phyloP scores from a whole-genome alignment of 2,113 vertebrate species.

The Psophia crepitans region DNA sequence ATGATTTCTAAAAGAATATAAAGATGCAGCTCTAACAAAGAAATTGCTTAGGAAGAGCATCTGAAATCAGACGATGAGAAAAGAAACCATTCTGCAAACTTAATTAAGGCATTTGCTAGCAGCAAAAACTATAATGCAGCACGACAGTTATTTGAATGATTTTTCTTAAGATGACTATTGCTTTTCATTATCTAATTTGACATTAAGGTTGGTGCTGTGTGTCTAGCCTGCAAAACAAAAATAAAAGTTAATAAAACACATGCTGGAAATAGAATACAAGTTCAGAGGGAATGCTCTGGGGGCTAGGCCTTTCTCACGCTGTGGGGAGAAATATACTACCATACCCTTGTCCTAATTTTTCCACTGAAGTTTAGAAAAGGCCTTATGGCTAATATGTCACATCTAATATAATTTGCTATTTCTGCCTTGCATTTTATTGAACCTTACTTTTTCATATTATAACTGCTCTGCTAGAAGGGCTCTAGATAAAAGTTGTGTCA shows the following conservation, averaged over 20 bases:
- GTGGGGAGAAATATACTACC: conserved; percentile 49
- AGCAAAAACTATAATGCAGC: conserved; percentile 52
- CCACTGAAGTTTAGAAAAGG: conserved; percentile 57
- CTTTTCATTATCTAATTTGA: conserved; percentile 72
- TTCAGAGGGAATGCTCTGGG: conserved; percentile 49
- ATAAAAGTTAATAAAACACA: conserved; percentile 67
- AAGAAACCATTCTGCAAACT: conserved; percentile 30
- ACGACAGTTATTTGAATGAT: conserved; percentile 61
- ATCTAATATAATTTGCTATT: conserved; percentile 67
- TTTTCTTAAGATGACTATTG: conserved; percentile 59
- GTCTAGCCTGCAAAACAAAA: conserved; percentile 67
- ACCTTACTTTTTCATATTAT: conserved; percentile 65
- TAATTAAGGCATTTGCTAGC: conserved; percentile 59
- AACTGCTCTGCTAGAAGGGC: conserved; percentile 44
- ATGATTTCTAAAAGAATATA: background rate
- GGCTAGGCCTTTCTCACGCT: conserved; percentile 21
- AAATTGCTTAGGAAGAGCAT: conserved; percentile 27
- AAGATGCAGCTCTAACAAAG: conserved; percentile 20
- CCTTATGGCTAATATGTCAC: conserved; percentile 65
- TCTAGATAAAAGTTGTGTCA: conserved; percentile 56
- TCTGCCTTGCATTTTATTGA: conserved; percentile 65
- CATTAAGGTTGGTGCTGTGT: conserved; percentile 62
- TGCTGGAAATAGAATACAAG: conserved; percentile 61
- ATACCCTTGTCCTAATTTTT: conserved; percentile 68
- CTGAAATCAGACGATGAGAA: conserved; percentile 38